phyloP scores from a whole-genome alignment of 2,113 vertebrate species.

The Ploceus nigricollis region DNA sequence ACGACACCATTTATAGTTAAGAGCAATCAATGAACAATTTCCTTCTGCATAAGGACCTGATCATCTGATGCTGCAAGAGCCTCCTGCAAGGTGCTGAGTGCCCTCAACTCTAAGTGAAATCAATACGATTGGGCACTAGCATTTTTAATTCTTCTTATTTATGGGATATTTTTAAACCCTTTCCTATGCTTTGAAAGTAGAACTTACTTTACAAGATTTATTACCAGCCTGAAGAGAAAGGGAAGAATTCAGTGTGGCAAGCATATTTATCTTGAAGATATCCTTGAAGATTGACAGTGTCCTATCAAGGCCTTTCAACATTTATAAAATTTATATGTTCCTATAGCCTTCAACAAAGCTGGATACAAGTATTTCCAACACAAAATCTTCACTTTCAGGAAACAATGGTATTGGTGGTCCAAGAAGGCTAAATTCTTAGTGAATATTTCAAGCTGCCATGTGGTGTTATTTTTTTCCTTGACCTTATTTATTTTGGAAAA shows the following conservation, averaged over 20 bases:
- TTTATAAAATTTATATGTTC: constrained; percentile 17
- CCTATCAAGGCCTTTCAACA: constrained; percentile 8
- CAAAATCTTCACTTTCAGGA: neutral
- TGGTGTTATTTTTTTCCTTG: constrained; percentile 20
- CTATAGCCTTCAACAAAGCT: constrained; percentile 13
- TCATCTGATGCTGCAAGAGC: constrained; percentile 45
- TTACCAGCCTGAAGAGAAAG: neutral
- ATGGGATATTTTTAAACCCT: neutral
- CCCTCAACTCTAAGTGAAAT: constrained; percentile 47
- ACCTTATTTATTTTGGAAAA: constrained; percentile 50
- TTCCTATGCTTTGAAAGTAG: neutral
- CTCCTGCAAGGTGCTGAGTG: constrained; percentile 56
- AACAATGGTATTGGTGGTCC: neutral
- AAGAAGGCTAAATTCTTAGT: constrained; percentile 20
- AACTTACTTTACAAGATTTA: neutral
- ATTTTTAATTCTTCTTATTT: constrained; percentile 9
- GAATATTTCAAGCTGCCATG: constrained; percentile 41
- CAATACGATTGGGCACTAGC: constrained; percentile 34
- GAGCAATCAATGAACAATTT: constrained; percentile 62
- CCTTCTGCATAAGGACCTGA: constrained; percentile 42
- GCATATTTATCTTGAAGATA: constrained; percentile 32
- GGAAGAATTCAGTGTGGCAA: neutral
- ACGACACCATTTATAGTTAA: constrained; percentile 43
- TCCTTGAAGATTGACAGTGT: constrained; percentile 1
- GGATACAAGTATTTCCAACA: constrained; percentile 11